Percentiles rank a stretch among this genome's conserved stretches.
phyloP scores from a whole-genome alignment of 2,888 invertebrate species.

The Pelosia muscerda region DNA sequence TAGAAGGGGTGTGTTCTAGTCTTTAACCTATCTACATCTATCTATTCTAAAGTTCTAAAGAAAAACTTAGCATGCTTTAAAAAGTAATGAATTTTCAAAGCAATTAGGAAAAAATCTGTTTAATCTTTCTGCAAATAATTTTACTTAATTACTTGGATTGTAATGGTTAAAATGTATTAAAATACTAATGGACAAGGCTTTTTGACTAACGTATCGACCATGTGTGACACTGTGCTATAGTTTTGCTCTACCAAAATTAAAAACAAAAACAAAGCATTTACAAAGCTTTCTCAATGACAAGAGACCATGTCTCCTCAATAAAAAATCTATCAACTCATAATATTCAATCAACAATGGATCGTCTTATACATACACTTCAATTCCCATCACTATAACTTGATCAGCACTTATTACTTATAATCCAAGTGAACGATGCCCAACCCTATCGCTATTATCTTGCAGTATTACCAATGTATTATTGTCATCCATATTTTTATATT shows the following conservation, averaged over 20 bases:
- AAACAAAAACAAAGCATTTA: too few species aligned
- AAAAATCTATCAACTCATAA: conserved; percentile 18
- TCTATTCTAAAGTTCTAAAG: too few species aligned
- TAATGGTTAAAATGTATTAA: background rate
- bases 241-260: too few species aligned
- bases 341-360: conserved; percentile 23
- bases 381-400: conserved; percentile 21
- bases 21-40: too few species aligned
- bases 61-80: too few species aligned
- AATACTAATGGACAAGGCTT: too few species aligned
- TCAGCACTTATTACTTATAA: conserved; percentile 56
- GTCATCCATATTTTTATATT: conserved; percentile 70
- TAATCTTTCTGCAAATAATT: background rate
- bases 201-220: too few species aligned
- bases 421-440: conserved; percentile 66
- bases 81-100: too few species aligned
- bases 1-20: too few species aligned
- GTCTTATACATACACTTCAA: conserved; percentile 30
- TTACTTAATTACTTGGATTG: background rate
- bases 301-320: conserved; percentile 10
- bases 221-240: too few species aligned
- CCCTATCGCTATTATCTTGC: conserved; percentile 72
- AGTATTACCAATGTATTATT: conserved; percentile 77
- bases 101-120: too few species aligned
- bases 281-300: too few species aligned